Percentiles rank a stretch among this genome's conserved stretches.
These are phyloP conservation scores for Ganaspis sp. DNA, from an alignment of 1,140 invertebrate genomes.

Conservation along the genomic window DNA sequence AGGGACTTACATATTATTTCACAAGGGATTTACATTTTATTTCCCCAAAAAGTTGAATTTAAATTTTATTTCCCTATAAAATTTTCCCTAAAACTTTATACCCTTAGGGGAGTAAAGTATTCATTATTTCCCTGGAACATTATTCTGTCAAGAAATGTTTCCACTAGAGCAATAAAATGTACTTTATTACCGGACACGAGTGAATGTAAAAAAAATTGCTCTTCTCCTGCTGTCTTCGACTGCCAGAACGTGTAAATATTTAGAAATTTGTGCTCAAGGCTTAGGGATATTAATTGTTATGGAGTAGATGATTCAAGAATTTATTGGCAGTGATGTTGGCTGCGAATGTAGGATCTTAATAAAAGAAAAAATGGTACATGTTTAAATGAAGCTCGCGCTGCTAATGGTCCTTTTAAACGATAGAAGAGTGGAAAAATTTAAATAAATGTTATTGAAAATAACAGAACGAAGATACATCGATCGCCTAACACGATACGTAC, in stretches of 20 bases:
- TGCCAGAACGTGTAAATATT: slow-evolving; percentile 39
- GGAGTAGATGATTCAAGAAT: slow-evolving; percentile 29
- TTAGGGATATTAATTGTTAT: not conserved
- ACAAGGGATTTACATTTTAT: too few species aligned
- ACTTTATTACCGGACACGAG: too few species aligned
- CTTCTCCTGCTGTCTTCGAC: slow-evolving; percentile 19
- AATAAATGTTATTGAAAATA: slow-evolving; percentile 29
- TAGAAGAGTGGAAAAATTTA: slow-evolving; percentile 57
- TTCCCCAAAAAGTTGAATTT: too few species aligned
- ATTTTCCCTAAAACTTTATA: too few species aligned
- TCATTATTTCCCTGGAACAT: too few species aligned
- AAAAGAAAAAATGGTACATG: not conserved
- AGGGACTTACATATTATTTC: too few species aligned
- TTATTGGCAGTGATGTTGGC: slow-evolving; percentile 10
- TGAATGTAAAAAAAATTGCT: not conserved
- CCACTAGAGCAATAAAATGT: too few species aligned
- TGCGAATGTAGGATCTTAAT: slow-evolving; percentile 27
- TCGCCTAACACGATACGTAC: slow-evolving; percentile 44
- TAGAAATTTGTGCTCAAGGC: slow-evolving; percentile 23
- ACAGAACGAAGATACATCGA: slow-evolving; percentile 15
- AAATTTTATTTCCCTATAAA: too few species aligned
- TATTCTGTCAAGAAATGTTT: too few species aligned
- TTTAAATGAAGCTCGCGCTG: slow-evolving; percentile 48
- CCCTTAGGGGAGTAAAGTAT: too few species aligned
- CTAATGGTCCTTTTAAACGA: slow-evolving; percentile 49